Base-by-base conservation (phyloP, 1,140 invertebrate species). In the Amyelois transitella region DNA sequence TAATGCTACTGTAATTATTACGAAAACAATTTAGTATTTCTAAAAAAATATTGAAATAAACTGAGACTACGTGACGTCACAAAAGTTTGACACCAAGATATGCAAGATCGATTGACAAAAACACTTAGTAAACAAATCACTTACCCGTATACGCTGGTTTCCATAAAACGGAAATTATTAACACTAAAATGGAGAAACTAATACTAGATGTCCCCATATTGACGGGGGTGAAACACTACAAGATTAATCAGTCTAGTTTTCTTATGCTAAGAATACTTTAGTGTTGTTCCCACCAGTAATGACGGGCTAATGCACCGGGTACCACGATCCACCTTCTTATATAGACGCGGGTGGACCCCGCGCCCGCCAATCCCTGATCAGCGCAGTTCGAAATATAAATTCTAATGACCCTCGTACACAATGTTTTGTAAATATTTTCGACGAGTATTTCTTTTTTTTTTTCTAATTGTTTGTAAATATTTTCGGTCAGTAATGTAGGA, bases 151-250 rank as follows among this genome's bases (percentile, higher is more conserved):
- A 69, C 10, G 72, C 74, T n/a, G 82, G 77, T 49, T 72, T 81
- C 80, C 82, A 83, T 63, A 86, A 75, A 77, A 86, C 75, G 56
- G 75, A 68, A 58, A 83, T 49, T 53, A 77, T 52, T 51, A 81
- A 50, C 60, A 76, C 82, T 64, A 74, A 69, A 62, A 60, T 53
- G 58, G 59, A 71, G 51, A 75, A 74, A 71, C 80, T 78, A 70
- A 81, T 64, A 58, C 69, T 83, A 79, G 51, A 55, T 51, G 60
- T 69, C 80, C 80, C 82, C 82, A 86, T 86, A 24, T 60, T 83
- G 45, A 38, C 50, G 76, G 81, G 81, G 74, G 62, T 58, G 63
- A 62, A 53, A 53, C n/a, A n/a, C 62, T 61, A 54, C 67, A 77
- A 63, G 73, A 66, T 50, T n/a, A n/a, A 21, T 84, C 81, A 85